phyloP scores from a whole-genome alignment of 2,888 invertebrate species.

The Microplitis manilae region DNA sequence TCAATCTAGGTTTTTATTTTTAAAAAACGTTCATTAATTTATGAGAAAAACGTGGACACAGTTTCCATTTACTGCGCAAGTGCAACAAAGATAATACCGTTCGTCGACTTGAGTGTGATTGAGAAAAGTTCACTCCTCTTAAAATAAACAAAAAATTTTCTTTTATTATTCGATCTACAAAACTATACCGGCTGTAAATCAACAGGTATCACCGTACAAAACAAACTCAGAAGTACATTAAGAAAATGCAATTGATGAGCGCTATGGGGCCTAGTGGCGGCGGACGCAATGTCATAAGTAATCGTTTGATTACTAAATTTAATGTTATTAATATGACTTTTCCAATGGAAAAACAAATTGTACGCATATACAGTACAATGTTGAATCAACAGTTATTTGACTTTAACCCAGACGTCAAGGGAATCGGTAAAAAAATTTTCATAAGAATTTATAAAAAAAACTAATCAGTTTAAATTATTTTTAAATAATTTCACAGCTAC shows the following conservation, averaged over 20 bases:
- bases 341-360: slow-evolving; percentile 84
- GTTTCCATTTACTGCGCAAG: too few relatives aligned
- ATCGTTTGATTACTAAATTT: slow-evolving; percentile 85
- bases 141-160: too few relatives aligned
- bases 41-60: too few relatives aligned
- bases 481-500: slow-evolving; percentile 70
- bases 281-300: slow-evolving; percentile 85
- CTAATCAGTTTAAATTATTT: too few relatives aligned
- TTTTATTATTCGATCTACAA: too few relatives aligned
- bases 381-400: slow-evolving; percentile 83
- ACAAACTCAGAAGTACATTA: slow-evolving; percentile 83
- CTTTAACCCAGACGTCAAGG: slow-evolving; percentile 86
- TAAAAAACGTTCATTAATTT: too few relatives aligned
- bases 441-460: slow-evolving; percentile 17
- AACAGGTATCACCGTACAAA: slow-evolving; percentile 81
- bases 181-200: neutral
- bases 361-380: slow-evolving; percentile 89
- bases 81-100: too few relatives aligned
- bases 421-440: slow-evolving; percentile 73
- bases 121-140: too few relatives aligned
- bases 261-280: slow-evolving; percentile 93
- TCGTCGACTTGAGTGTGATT: too few relatives aligned
- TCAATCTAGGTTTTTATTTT: too few relatives aligned
- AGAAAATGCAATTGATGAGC: slow-evolving; percentile 85
- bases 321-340: slow-evolving; percentile 85